Conservation (phyloP, 2,797 vertebrate genomes). For the Xenopus petersii region DNA sequence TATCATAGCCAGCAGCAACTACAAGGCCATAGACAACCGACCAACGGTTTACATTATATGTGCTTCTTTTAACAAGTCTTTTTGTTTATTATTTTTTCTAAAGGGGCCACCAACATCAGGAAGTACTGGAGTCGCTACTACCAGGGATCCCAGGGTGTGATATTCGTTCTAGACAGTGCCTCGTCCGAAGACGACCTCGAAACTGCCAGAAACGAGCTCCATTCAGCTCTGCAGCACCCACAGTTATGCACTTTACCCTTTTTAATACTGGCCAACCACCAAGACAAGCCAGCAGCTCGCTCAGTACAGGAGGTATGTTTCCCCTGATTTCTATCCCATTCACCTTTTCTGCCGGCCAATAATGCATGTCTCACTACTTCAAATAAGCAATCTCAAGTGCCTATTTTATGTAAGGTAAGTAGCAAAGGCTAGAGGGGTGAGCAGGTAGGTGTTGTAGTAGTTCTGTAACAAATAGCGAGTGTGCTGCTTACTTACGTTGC, state of each 20-base stretch:
- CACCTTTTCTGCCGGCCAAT: too few species aligned
- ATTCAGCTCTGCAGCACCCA: constrained; percentile 94
- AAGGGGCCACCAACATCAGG: constrained; percentile 93
- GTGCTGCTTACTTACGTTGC: too few species aligned
- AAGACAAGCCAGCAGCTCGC: constrained; percentile 95
- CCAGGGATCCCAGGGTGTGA: constrained; percentile 96
- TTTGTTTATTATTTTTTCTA: constrained; percentile 2
- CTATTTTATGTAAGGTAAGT: background rate
- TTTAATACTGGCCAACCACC: constrained; percentile 97
- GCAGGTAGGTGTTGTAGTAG: too few species aligned
- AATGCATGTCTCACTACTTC: background rate
- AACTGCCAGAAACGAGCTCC: constrained; percentile 90
- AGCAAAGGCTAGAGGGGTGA: too few species aligned
- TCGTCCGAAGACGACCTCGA: constrained; percentile 93
- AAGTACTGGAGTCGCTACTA: constrained; percentile 99
- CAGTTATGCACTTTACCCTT: constrained; percentile 97
- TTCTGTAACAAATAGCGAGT: too few species aligned
- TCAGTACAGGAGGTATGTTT: constrained; percentile 87
- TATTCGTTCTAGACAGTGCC: constrained; percentile 95
- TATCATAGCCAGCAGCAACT: too few species aligned
- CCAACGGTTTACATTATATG: too few species aligned
- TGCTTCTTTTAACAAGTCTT: too few species aligned
- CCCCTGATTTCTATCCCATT: background rate
- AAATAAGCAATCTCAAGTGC: too few species aligned
- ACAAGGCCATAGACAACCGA: too few species aligned